These are phyloP conservation scores for Notolepis coatsorum DNA, from an alignment of 2,797 vertebrate genomes.

Conservation along the genomic window DNA sequence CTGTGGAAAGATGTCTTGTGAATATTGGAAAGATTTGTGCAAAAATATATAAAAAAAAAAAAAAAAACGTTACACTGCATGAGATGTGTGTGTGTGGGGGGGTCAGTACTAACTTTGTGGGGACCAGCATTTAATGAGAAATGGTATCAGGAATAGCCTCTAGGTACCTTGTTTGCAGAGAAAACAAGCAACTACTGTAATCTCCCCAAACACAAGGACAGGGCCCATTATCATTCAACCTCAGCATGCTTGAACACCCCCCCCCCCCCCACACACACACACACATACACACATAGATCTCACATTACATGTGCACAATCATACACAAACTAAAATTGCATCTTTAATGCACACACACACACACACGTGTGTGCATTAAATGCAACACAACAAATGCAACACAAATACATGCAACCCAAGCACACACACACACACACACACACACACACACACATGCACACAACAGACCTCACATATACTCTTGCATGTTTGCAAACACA, in stretches of 20 bases:
- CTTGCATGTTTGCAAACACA: too few species aligned
- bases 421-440: constrained; percentile 11
- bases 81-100: too few species aligned
- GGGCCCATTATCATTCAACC: constrained; percentile 66
- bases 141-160: constrained; percentile 35
- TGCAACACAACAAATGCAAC: too few species aligned
- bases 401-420: not conserved
- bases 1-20: too few species aligned
- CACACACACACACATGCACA: constrained; percentile 17
- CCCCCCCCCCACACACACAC: not conserved
- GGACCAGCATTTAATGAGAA: constrained; percentile 31
- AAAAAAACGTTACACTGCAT: constrained; percentile 6
- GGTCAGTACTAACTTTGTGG: constrained; percentile 14
- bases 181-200: constrained; percentile 74
- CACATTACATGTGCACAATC: not conserved
- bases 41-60: too few species aligned
- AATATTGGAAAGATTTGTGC: too few species aligned
- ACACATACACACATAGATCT: not conserved
- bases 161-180: constrained; percentile 55
- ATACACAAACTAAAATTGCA: too few species aligned
- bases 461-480: constrained; percentile 3
- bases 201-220: constrained; percentile 67
- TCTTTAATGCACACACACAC: not conserved
- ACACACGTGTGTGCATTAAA: too few species aligned
- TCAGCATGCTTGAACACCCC: constrained; percentile 35